These are phyloP conservation scores for Eupsilia transversa DNA, from an alignment of 2,888 invertebrate species.

Conservation along the genomic window DNA sequence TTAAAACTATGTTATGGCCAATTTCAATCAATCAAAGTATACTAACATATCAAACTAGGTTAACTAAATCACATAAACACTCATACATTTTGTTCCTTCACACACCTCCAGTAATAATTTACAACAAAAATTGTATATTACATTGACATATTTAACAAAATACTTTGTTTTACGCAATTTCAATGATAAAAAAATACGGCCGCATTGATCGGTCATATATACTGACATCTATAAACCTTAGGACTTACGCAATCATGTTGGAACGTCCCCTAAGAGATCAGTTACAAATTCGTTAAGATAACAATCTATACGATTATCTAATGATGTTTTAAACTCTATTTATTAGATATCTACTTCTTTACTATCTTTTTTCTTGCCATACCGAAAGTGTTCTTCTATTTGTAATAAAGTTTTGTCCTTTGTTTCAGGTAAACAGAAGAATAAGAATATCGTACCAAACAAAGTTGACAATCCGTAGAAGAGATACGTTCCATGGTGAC, in stretches of 20 bases:
- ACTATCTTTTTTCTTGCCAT: constrained; percentile 74
- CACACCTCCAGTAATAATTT: constrained; percentile 22
- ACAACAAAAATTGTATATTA: constrained; percentile 37
- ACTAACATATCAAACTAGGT: constrained; percentile 64
- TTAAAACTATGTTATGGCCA: constrained; percentile 41
- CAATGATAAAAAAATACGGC: constrained; percentile 38
- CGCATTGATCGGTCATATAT: constrained; percentile 18
- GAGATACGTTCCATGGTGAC: constrained; percentile 91
- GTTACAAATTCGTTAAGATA: constrained; percentile 28
- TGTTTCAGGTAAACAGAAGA: constrained; percentile 92
- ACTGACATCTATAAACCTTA: constrained; percentile 32
- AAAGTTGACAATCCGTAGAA: constrained; percentile 91
- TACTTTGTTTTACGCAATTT: constrained; percentile 49
- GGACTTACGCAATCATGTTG: constrained; percentile 31
- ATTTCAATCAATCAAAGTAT: constrained; percentile 49
- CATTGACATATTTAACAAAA: constrained; percentile 39
- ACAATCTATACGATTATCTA: constrained; percentile 12
- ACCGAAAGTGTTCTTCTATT: constrained; percentile 91
- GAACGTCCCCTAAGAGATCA: constrained; percentile 51
- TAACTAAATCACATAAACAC: constrained; percentile 56
- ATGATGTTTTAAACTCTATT: constrained; percentile 24
- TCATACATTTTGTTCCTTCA: constrained; percentile 20
- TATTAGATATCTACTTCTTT: constrained; percentile 65
- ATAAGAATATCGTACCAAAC: constrained; percentile 91
- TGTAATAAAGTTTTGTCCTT: constrained; percentile 92